These are phyloP conservation scores for Myrmecophaga tridactyla DNA, from an alignment of 2,113 vertebrate genomes.

Conservation along the genomic window DNA sequence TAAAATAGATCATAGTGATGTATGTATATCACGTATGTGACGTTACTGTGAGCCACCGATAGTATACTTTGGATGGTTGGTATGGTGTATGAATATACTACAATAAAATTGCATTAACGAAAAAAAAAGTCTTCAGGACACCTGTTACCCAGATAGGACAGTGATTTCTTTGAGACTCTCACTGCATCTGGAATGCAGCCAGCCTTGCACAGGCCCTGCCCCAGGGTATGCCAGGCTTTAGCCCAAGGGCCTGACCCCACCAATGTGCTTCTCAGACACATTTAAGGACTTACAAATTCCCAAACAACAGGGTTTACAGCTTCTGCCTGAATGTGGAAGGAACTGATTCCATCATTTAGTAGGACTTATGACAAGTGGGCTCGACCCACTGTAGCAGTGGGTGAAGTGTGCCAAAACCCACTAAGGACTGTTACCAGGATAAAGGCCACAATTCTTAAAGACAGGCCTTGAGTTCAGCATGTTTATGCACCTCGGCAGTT, in stretches of 20 bases:
- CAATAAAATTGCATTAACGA: too few relatives aligned
- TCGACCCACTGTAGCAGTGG: not conserved
- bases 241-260: not conserved
- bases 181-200: too few relatives aligned
- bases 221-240: rapidly evolving
- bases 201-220: not conserved
- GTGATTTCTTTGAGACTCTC: not conserved
- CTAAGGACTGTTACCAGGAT: too few relatives aligned
- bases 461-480: not conserved
- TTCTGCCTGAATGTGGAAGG: rapidly evolving
- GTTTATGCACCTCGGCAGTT: too few relatives aligned
- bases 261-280: not conserved
- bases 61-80: too few relatives aligned
- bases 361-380: not conserved
- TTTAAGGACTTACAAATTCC: rapidly evolving
- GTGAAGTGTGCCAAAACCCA: too few relatives aligned
- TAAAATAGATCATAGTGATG: too few relatives aligned
- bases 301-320: rapidly evolving
- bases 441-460: not conserved
- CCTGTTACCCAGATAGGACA: not conserved
- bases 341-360: rapidly evolving
- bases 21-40: too few relatives aligned
- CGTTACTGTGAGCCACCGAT: too few relatives aligned
- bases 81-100: too few relatives aligned
- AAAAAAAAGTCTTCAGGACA: too few relatives aligned